Percentiles rank a stretch among this genome's conserved stretches.
phyloP scores from a whole-genome alignment of 2,797 vertebrate species.

The Corythornis leucogaster region DNA sequence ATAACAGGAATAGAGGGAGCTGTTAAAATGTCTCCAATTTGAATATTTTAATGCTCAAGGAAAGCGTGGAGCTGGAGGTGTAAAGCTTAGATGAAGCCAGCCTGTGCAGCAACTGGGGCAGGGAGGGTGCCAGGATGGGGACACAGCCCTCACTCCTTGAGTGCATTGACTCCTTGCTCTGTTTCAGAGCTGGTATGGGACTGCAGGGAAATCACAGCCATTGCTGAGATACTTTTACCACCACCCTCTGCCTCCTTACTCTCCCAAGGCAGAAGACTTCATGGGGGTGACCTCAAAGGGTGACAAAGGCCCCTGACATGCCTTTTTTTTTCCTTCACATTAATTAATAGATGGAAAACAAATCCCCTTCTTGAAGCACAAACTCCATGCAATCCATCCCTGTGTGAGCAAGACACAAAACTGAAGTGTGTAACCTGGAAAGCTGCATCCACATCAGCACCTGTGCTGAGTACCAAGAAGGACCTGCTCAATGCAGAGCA shows the following conservation, averaged over 20 bases:
- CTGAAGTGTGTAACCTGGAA: rapidly evolving
- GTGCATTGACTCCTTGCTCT: neutral
- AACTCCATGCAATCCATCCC: rapidly evolving
- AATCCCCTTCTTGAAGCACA: neutral
- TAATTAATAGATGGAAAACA: neutral
- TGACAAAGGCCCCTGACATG: neutral
- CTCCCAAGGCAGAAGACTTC: rapidly evolving
- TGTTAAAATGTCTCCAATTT: neutral
- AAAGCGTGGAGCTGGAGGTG: neutral
- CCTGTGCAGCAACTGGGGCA: rapidly evolving
- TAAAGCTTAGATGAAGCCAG: neutral
- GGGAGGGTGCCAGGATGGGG: neutral
- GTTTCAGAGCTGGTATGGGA: neutral
- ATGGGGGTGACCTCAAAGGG: neutral
- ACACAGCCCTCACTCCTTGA: neutral
- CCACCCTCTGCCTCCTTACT: neutral
- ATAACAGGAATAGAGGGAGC: neutral
- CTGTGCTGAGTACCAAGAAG: neutral
- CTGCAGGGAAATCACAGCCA: rapidly evolving
- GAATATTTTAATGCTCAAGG: neutral
- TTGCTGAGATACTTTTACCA: neutral
- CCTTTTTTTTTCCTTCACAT: neutral
- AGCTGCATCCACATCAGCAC: neutral
- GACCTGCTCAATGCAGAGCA: rapidly evolving
- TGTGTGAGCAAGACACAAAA: rapidly evolving